phyloP scores from a whole-genome alignment of 2,797 vertebrate genomes.

The Sebastiscus albofasciatus region DNA sequence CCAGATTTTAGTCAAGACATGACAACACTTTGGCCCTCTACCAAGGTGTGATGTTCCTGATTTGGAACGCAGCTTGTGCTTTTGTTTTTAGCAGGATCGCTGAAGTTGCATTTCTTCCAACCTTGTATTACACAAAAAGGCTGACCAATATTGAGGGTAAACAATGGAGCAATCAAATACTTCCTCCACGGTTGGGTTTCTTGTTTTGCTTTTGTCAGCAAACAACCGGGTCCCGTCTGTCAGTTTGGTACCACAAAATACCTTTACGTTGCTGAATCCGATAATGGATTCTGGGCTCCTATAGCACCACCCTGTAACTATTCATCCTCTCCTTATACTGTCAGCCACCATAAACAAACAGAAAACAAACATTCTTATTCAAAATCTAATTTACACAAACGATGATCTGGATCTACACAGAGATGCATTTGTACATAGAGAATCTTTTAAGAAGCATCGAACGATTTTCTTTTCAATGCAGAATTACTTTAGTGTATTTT shows the following conservation, averaged over 20 bases:
- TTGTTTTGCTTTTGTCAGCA: conserved; percentile 31
- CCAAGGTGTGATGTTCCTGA: conserved; percentile 7
- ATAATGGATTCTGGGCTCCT: conserved; percentile 11
- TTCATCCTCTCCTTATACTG: conserved; percentile 19
- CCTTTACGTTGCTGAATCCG: conserved; percentile 28
- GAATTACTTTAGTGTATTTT: conserved; percentile 58
- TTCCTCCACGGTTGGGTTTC: conserved; percentile 31
- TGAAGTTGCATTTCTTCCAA: conserved; percentile 10
- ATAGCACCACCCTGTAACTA: conserved; percentile 4
- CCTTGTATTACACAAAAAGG: conserved; percentile 24
- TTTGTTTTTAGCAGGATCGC: conserved; percentile 29
- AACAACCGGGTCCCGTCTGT: conserved; percentile 20
- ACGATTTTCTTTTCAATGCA: conserved; percentile 60
- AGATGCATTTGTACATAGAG: conserved; percentile 75
- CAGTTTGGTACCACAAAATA: conserved; percentile 33
- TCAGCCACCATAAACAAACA: conserved; percentile 53
- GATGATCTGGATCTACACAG: conserved; percentile 73
- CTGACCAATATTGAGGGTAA: conserved; percentile 30
- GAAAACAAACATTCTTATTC: conserved; percentile 67
- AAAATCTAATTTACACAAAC: conserved; percentile 77
- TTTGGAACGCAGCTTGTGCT: conserved; percentile 52
- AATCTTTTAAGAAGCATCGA: conserved; percentile 63
- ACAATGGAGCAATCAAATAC: conserved; percentile 31
- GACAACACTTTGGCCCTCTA: conserved; percentile 1
- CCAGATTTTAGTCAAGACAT: neutral